Conservation (phyloP, 2,888 invertebrate species). For the Microctonus hyperodae region DNA sequence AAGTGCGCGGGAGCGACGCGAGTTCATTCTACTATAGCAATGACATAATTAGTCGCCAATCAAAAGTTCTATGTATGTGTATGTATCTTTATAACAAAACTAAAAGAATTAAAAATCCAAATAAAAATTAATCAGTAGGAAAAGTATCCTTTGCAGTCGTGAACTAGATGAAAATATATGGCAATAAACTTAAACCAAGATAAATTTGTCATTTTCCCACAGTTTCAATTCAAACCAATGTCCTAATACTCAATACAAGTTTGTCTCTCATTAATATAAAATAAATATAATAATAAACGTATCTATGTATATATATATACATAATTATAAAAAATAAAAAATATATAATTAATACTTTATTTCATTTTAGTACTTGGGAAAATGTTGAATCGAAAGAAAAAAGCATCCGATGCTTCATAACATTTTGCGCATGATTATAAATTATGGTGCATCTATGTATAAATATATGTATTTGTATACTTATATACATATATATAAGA, state of each 20-base stretch:
- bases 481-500: no score
- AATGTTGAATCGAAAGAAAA: background rate
- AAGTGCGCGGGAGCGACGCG: no score
- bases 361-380: background rate
- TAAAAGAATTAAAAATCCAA: conserved; percentile 4
- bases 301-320: no score
- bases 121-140: background rate
- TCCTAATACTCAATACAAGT: background rate
- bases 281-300: no score
- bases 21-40: conserved; percentile 20
- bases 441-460: background rate
- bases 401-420: background rate
- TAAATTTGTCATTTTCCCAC: conserved; percentile 28
- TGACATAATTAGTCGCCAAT: conserved; percentile 38
- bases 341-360: background rate
- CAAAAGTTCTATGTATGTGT: no score
- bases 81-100: conserved; percentile 17
- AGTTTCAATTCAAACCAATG: conserved; percentile 5
- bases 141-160: background rate
- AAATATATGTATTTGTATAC: background rate
- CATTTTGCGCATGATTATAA: background rate
- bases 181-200: background rate
- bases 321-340: background rate
- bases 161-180: conserved; percentile 18
- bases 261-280: background rate